Base-by-base conservation (phyloP, 2,888 invertebrate genomes). In the Gymnocheta viridis region DNA sequence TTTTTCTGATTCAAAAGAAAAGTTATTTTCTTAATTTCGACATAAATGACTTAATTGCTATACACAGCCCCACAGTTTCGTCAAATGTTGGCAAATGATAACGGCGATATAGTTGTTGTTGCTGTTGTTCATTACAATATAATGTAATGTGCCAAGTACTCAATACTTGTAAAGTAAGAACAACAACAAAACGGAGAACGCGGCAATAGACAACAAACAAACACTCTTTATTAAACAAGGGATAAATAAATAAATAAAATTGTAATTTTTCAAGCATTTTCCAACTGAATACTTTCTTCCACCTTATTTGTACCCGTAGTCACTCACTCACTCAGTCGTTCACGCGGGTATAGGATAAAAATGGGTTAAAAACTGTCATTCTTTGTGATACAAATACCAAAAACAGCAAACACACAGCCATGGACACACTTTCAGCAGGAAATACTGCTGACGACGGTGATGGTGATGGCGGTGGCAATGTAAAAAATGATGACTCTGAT, bases 331-430 rank as follows among this genome's bases (percentile, higher is more conserved):
- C 41, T 7, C 56, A n/a, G 17, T 47, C 6, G 17, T 47, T 22
- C 19, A n/a, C 22, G 12, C 51, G 19, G 64, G 58, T 47, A 44
- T 7, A 29, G 44, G 17, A 49, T 54, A 44, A 73, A 81, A 84
- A 77, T 81, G 72, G 81, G 77, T 81, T 84, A 78, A 78, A 78
- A 70, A 78, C 47, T 77, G 73, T 84, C 73, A 74, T 54, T 80
- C 35, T 29, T 62, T 47, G 54, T 60, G 44, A 24, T 19, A 27
- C 51, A 74, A 74, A 81, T 72, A 58, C 41, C 17, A 58, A 58
- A 24, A 74, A 77, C 27, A 44, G 35, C 47, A 51, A 47, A 22
- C 29, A 58, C n/a, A 35, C 35, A 22, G 4, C 9, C n/a, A 35
- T n/a, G 12, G 0, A 64, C 24, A 32, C 10, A 29, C 9, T 29